Conservation (phyloP, 64 coral and sea anemone species). For the Porites australiensis region DNA sequence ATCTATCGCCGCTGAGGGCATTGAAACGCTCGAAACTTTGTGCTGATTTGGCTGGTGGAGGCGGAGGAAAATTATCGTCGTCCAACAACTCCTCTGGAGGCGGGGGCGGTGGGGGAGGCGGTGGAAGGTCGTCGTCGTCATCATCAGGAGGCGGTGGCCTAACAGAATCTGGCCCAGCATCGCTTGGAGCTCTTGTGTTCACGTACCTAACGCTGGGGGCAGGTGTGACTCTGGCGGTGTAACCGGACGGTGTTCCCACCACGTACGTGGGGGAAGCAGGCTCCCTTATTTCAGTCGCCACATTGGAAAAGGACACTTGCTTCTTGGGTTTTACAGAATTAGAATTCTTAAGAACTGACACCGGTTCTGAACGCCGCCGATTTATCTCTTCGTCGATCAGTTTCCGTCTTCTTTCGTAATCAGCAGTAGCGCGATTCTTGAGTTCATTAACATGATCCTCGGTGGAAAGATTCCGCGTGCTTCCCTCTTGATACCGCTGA, state of each 20-base stretch:
- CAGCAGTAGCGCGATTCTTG: conserved; percentile 76
- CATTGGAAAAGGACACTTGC: conserved; percentile 89
- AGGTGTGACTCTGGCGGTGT: conserved; percentile 82
- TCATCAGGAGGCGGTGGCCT: conserved; percentile 60
- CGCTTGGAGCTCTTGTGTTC: conserved; percentile 74
- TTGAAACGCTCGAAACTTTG: conserved; percentile 20
- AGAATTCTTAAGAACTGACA: conserved; percentile 74
- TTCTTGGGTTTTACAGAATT: conserved; percentile 78
- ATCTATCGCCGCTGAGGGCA: conserved; percentile 37
- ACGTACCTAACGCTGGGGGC: conserved; percentile 85
- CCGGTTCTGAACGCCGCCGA: conserved; percentile 58
- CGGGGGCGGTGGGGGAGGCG: conserved; percentile 78
- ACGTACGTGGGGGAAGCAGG: conserved; percentile 77
- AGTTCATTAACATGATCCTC: conserved; percentile 83
- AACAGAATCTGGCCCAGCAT: conserved; percentile 40
- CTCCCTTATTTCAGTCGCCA: conserved; percentile 84
- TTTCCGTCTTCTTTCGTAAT: conserved; percentile 82
- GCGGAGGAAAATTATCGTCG: conserved; percentile 62
- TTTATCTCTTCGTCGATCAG: conserved; percentile 86
- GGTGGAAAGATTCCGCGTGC: conserved; percentile 28
- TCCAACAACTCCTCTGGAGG: conserved; percentile 66
- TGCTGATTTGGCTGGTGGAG: conserved; percentile 59
- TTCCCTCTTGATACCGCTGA: conserved; percentile 8
- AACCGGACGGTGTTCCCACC: conserved; percentile 68
- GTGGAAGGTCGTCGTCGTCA: conserved; percentile 69